Evolutionary conservation across 2,797 vertebrate genomes (phyloP).

Genomic region (Coracias cyanogaster): DNA sequence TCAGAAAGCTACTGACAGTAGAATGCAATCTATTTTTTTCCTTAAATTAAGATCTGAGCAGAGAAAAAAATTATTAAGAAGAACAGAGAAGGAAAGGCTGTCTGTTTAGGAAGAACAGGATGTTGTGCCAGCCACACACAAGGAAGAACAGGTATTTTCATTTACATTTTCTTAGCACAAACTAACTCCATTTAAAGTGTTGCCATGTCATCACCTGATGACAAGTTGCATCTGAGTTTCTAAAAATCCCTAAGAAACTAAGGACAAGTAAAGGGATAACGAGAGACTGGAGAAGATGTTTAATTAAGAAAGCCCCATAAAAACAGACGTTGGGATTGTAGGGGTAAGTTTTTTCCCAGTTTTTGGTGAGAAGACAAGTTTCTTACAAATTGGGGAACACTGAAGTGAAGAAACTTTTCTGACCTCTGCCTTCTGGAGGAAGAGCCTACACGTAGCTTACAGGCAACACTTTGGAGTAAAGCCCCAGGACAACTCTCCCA

Average conservation of each 20-base stretch:
- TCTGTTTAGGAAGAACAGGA: not conserved
- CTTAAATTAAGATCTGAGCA: not conserved
- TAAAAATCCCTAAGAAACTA: not conserved
- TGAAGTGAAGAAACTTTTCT: not conserved
- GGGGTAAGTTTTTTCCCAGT: not conserved
- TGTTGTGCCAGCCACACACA: not conserved
- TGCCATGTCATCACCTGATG: not conserved
- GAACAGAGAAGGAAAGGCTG: not conserved
- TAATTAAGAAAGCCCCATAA: not conserved
- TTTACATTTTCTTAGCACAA: not conserved
- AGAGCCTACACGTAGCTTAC: rapidly evolving
- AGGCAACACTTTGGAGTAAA: not conserved
- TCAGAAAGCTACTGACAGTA: not conserved
- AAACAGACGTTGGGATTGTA: not conserved
- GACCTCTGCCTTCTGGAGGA: not conserved
- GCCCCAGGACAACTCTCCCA: not conserved
- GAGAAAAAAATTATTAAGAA: not conserved
- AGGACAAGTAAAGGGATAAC: not conserved
- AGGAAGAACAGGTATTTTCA: not conserved
- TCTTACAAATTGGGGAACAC: not conserved
- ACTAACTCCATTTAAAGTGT: not conserved
- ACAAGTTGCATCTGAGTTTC: not conserved
- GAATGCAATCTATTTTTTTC: not conserved
- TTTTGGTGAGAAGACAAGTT: not conserved
- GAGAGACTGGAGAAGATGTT: not conserved